phyloP scores from a whole-genome alignment of 2,888 invertebrate genomes.

The Tipula vernalis region DNA sequence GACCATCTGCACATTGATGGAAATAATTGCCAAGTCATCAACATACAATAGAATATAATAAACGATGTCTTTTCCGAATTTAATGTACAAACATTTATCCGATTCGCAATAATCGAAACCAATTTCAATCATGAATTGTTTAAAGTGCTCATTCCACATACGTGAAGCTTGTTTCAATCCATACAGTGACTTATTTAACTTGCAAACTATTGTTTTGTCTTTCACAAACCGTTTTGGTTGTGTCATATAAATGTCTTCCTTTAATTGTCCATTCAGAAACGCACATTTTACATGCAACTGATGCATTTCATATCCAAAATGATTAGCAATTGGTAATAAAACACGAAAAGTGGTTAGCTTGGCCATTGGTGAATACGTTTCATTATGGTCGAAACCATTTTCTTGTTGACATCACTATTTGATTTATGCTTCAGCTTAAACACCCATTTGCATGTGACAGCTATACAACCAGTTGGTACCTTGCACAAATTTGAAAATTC shows the following conservation, averaged over 20 bases:
- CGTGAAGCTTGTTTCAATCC: slow-evolving; percentile 16
- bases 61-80: background rate
- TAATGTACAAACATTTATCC: background rate
- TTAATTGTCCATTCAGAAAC: no score
- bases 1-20: background rate
- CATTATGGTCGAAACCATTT: slow-evolving; percentile 11
- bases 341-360: background rate
- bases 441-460: slow-evolving; percentile 15
- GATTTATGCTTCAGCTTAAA: slow-evolving; percentile 16
- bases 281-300: slow-evolving; percentile 6
- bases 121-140: background rate
- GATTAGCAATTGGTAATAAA: background rate
- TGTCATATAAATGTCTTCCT: slow-evolving; percentile 14
- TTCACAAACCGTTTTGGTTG: slow-evolving; percentile 15
- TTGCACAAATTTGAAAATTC: slow-evolving; percentile 10
- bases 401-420: slow-evolving; percentile 14
- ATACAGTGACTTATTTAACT: slow-evolving; percentile 16
- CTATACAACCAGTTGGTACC: background rate
- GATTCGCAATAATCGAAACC: background rate
- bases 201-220: slow-evolving; percentile 14
- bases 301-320: background rate
- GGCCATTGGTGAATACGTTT: slow-evolving; percentile 11
- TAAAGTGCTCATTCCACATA: background rate
- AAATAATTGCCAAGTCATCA: background rate
- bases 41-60: background rate